Percentiles rank a stretch among this genome's conserved stretches.
phyloP scores from a whole-genome alignment of 2,113 vertebrate species.

The Mobula birostris region DNA sequence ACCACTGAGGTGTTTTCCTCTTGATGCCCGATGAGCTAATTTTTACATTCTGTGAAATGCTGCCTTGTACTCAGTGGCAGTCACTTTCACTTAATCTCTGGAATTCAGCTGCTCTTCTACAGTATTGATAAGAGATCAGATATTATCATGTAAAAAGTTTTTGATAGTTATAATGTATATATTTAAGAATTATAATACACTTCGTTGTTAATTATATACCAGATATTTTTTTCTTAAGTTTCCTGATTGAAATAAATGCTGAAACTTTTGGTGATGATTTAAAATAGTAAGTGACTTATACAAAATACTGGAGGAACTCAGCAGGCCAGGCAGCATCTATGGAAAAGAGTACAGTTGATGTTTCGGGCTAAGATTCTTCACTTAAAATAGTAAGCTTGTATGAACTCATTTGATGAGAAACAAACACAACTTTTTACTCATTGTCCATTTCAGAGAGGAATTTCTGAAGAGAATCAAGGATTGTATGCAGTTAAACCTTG shows the following conservation, averaged over 20 bases:
- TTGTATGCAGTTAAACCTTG: constrained; percentile 59
- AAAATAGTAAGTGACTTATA: background rate
- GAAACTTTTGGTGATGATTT: background rate
- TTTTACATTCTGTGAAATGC: too few species aligned
- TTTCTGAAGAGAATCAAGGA: constrained; percentile 59
- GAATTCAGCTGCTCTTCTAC: background rate
- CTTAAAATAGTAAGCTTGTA: background rate
- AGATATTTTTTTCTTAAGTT: background rate
- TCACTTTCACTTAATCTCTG: too few species aligned
- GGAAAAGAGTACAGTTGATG: too few species aligned
- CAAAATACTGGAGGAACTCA: too few species aligned
- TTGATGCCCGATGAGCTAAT: too few species aligned
- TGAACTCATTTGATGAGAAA: background rate
- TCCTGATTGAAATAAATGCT: background rate
- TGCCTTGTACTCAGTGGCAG: too few species aligned
- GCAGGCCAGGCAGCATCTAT: too few species aligned
- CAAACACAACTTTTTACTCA: background rate
- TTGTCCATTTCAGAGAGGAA: constrained; percentile 51
- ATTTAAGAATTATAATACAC: background rate
- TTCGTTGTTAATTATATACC: background rate
- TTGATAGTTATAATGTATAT: background rate
- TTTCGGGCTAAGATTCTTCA: too few species aligned
- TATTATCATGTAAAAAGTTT: background rate
- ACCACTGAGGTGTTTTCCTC: too few species aligned
- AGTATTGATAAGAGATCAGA: background rate